phyloP scores from a whole-genome alignment of 2,888 invertebrate species.

The Oscheius sp. region DNA sequence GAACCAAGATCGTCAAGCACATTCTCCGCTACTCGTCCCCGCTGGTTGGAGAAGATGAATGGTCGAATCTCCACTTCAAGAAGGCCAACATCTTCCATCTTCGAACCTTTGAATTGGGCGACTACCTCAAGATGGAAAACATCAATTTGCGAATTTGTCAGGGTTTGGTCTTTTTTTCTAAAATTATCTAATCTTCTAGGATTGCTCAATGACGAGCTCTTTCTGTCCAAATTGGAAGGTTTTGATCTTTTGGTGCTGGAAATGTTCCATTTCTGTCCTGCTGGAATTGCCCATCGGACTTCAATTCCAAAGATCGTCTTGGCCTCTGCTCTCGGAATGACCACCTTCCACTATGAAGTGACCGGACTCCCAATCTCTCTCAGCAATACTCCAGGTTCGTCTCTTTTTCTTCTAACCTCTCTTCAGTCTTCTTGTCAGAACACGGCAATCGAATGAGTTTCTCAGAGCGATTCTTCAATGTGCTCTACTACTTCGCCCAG shows the following conservation, averaged over 20 bases:
- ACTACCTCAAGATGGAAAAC: conserved; percentile 37
- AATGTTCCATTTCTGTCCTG: conserved; percentile 42
- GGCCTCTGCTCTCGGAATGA: conserved; percentile 39
- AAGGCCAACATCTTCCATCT: conserved; percentile 32
- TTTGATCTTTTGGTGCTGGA: conserved; percentile 37
- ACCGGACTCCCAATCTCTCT: conserved; percentile 25
- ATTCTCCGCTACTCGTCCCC: conserved; percentile 24
- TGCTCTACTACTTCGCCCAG: conserved; percentile 26
- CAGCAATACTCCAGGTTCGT: conserved; percentile 36
- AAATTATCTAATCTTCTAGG: conserved; percentile 11
- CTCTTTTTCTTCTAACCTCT: background rate
- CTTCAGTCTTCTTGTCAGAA: conserved; percentile 33
- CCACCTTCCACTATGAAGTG: conserved; percentile 34
- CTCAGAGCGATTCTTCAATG: conserved; percentile 32
- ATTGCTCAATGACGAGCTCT: conserved; percentile 24
- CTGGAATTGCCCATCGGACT: conserved; percentile 25
- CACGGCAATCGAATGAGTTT: conserved; percentile 30
- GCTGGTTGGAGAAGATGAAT: conserved; percentile 15
- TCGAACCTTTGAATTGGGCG: conserved; percentile 31
- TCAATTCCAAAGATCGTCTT: conserved; percentile 35
- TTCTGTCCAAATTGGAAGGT: conserved; percentile 21
- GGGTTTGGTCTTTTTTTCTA: background rate
- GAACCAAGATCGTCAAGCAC: conserved; percentile 17
- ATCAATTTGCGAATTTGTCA: conserved; percentile 36
- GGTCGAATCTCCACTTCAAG: conserved; percentile 34